phyloP scores from a whole-genome alignment of 2,113 vertebrate genomes.

The Aleadryas rufinucha region DNA sequence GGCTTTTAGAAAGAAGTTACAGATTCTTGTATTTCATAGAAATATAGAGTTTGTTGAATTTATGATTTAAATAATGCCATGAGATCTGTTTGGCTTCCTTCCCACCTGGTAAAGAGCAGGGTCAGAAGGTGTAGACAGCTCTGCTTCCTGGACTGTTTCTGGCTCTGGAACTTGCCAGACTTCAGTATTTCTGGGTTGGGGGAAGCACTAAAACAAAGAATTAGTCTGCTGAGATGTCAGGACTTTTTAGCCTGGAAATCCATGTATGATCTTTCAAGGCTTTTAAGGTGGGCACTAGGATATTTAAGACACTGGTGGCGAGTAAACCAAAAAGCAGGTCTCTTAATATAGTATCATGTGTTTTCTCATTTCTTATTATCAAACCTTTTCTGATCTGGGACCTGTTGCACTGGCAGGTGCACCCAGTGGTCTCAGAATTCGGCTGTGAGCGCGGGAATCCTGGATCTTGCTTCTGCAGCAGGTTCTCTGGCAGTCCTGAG shows the following conservation, averaged over 20 bases:
- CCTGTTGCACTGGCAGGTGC: no score
- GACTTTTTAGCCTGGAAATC: neutral
- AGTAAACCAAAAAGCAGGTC: neutral
- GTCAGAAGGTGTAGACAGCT: neutral
- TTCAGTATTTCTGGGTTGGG: neutral
- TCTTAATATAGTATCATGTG: neutral
- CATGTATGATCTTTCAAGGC: neutral
- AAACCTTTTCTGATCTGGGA: neutral
- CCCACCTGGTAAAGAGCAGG: accelerated
- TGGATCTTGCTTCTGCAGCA: neutral
- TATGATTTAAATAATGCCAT: neutral
- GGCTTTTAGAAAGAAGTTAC: neutral
- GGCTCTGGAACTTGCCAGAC: neutral
- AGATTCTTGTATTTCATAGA: neutral
- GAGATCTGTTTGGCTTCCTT: neutral
- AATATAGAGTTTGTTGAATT: neutral
- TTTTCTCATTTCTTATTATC: neutral
- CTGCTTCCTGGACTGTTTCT: neutral
- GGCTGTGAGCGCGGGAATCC: neutral
- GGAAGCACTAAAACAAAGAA: neutral
- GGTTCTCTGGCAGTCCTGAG: neutral
- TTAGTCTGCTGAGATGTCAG: neutral
- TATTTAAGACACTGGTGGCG: neutral
- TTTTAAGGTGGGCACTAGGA: neutral
- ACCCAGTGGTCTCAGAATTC: neutral